A percentile compares a stretch with the other conserved stretches of the same genome.
These are phyloP conservation scores for Ptychadena robeensis DNA, from an alignment of 2,797 vertebrate genomes.

Conservation along the genomic window DNA sequence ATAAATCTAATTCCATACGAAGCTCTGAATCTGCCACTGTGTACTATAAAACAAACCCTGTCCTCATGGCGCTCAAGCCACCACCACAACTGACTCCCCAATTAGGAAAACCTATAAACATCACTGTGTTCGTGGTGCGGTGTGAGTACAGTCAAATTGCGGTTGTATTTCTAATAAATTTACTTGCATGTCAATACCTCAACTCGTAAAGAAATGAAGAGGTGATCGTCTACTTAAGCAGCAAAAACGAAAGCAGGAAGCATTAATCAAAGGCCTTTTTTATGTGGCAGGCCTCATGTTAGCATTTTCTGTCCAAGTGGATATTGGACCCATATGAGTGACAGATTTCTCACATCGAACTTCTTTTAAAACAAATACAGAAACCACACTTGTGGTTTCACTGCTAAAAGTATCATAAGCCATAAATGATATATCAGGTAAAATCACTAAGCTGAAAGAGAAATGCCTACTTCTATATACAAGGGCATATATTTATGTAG, in stretches of 20 bases:
- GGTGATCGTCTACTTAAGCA: conserved; percentile 46
- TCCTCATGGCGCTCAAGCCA: conserved; percentile 16
- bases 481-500: conserved; percentile 26
- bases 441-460: conserved; percentile 11
- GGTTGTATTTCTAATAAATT: conserved; percentile 54
- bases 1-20: neutral
- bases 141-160: conserved; percentile 41
- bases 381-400: conserved; percentile 52
- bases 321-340: conserved; percentile 53
- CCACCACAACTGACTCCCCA: conserved; percentile 41
- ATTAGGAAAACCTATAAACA: conserved; percentile 46
- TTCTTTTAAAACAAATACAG: conserved; percentile 51
- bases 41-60: conserved; percentile 28
- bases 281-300: conserved; percentile 53
- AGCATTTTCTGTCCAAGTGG: conserved; percentile 47
- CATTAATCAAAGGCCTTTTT: conserved; percentile 55
- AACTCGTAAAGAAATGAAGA: conserved; percentile 54
- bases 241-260: conserved; percentile 54
- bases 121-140: conserved; percentile 24
- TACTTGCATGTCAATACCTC: conserved; percentile 57
- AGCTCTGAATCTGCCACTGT: conserved; percentile 12
- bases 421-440: conserved; percentile 52
- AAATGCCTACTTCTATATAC: conserved; percentile 7
- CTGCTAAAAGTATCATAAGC: conserved; percentile 44
- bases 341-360: conserved; percentile 49